phyloP scores from a whole-genome alignment of 2,113 vertebrate genomes.

The Microtus montanus region DNA sequence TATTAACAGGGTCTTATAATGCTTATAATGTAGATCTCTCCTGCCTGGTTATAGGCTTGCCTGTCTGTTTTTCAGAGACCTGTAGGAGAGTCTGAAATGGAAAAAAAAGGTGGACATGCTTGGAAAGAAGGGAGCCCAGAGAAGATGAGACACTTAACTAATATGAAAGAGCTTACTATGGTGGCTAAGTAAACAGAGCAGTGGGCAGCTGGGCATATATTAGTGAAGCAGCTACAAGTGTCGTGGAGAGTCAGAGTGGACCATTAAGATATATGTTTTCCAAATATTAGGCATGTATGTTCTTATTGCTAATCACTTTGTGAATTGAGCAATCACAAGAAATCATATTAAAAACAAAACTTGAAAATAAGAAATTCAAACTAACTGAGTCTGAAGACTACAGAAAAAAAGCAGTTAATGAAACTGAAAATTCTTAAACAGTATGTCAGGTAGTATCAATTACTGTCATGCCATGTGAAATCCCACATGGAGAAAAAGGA shows the following conservation, averaged over 20 bases:
- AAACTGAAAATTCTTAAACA: background rate
- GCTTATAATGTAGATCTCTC: background rate
- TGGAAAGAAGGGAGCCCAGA: background rate
- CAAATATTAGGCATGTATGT: background rate
- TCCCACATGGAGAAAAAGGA: background rate
- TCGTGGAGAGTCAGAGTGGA: background rate
- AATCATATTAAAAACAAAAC: background rate
- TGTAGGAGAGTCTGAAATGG: background rate
- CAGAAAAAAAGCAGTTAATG: background rate
- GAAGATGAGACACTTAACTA: background rate
- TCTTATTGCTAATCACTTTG: background rate
- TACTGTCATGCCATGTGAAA: background rate
- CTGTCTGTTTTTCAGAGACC: background rate
- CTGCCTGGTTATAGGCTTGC: background rate
- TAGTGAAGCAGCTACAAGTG: background rate
- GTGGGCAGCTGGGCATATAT: background rate
- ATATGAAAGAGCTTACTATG: background rate
- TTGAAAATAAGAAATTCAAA: background rate
- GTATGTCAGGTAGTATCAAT: background rate
- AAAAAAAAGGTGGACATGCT: background rate
- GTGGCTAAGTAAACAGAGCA: background rate
- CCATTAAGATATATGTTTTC: background rate
- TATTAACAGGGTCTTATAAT: too few relatives aligned
- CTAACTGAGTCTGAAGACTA: background rate
- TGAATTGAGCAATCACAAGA: background rate